phyloP scores from a whole-genome alignment of 2,797 vertebrate genomes.

The Premnoplex brunnescens region DNA sequence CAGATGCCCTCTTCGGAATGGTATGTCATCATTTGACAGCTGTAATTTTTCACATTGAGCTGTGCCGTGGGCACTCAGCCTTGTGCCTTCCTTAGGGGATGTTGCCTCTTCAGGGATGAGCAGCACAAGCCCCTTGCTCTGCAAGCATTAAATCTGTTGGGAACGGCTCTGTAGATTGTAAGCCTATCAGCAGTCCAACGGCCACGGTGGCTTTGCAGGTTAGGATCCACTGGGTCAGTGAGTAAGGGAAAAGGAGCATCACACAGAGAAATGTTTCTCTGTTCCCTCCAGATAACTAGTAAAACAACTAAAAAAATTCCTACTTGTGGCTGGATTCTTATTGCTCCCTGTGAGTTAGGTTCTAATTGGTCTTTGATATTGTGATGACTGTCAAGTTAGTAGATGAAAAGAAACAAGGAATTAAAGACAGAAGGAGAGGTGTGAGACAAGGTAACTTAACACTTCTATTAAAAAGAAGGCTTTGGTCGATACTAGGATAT shows the following conservation, averaged over 20 bases:
- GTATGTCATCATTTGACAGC: not conserved
- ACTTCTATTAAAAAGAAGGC: too few species aligned
- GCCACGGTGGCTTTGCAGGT: not conserved
- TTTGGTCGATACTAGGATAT: not conserved
- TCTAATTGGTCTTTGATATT: not conserved
- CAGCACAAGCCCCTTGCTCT: not conserved
- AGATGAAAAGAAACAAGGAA: not conserved
- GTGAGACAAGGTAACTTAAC: not conserved
- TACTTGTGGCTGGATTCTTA: not conserved
- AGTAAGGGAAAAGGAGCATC: not conserved
- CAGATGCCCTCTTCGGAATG: not conserved
- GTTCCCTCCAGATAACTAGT: not conserved
- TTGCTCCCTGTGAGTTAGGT: not conserved
- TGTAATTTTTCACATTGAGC: not conserved
- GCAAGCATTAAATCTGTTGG: too few species aligned
- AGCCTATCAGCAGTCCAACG: not conserved
- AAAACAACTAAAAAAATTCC: not conserved
- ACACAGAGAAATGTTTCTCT: not conserved
- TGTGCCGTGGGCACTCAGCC: not conserved
- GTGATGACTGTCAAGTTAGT: not conserved
- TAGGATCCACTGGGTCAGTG: not conserved
- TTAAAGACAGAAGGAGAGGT: not conserved
- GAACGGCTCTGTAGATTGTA: rapidly evolving
- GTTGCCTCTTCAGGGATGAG: rapidly evolving
- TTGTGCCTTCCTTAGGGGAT: not conserved